Percentiles rank a stretch among this genome's conserved stretches.
Evolutionary conservation across 2,888 invertebrate genomes (phyloP).

Genomic region (Aproaerema taeniolella): DNA sequence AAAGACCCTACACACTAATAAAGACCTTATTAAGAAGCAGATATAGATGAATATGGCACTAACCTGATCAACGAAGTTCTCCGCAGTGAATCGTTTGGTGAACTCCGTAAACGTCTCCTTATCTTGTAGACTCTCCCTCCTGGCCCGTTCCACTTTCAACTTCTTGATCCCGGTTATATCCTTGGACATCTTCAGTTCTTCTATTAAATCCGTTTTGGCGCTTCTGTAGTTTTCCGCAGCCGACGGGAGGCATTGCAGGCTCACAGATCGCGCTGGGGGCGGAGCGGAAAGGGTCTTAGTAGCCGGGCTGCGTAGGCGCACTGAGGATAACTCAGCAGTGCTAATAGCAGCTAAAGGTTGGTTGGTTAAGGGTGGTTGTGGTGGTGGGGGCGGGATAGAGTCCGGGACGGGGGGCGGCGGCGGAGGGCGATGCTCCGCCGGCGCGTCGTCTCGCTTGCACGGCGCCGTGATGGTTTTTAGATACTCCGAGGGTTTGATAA

Average conservation of each 20-base stretch:
- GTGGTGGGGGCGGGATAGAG: constrained; percentile 50
- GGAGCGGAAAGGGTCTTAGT: constrained; percentile 92
- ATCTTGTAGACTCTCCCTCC: constrained; percentile 89
- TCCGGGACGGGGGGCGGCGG: constrained; percentile 71
- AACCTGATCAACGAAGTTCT: constrained; percentile 94
- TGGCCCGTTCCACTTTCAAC: constrained; percentile 92
- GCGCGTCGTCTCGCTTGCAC: constrained; percentile 72
- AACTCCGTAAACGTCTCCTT: constrained; percentile 91
- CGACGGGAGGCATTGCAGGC: constrained; percentile 83
- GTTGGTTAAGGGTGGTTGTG: constrained; percentile 56
- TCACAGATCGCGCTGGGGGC: constrained; percentile 80
- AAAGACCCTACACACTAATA: too few relatives aligned
- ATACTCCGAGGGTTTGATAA: constrained; percentile 96
- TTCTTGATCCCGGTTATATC: constrained; percentile 96
- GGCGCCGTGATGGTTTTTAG: constrained; percentile 87
- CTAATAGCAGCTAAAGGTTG: constrained; percentile 93
- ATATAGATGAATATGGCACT: too few relatives aligned
- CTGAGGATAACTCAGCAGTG: constrained; percentile 90
- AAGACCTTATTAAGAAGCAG: too few relatives aligned
- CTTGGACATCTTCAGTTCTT: constrained; percentile 93
- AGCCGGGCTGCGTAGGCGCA: constrained; percentile 85
- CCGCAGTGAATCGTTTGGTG: constrained; percentile 88
- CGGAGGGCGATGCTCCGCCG: constrained; percentile 80
- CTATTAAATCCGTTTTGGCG: constrained; percentile 91
- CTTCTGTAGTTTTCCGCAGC: constrained; percentile 82